Base-by-base conservation (phyloP, 2,113 vertebrate genomes). In the Rafetus swinhoei region DNA sequence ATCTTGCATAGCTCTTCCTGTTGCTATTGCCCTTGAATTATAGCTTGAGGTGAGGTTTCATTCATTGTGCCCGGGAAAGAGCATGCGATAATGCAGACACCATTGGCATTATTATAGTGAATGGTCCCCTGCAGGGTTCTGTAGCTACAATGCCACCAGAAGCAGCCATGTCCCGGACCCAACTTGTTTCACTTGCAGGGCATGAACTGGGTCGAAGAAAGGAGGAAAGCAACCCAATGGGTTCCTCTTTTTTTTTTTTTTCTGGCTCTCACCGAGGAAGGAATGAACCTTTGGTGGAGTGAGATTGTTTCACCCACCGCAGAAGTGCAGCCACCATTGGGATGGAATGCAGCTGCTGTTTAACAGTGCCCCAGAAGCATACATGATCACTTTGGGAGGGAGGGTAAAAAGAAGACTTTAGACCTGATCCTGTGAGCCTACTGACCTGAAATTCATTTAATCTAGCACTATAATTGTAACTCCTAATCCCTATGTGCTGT, bases 221-320 rank as follows among this genome's bases (percentile, higher is more conserved):
- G 72, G 39, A 25, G 21, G 39, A 25, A 3, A 45, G 16, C 9
- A 3, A 5, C 6, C 72, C 39, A 22, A 21, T 50, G 21, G 6
- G 45, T 25, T 22, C 19, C 1, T 22, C 72, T 76, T 21, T 14
- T 9, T 76, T 21, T 14, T 9, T 76, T 22, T 76, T 76, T 76
- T 76, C 39, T 69, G 32, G 15, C 65, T 69, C 65, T 69, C 65
- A n/a, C 62, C 74, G 60, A 4, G 54, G 77, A 35, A 79, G 50
- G 16, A 32, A 1, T 0, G 53, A 35, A 13, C 9, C 0, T 1
- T 45, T 25, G 12, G 56, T 21, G 15, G 6, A 69, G 0, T 1
- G 74, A 72, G 55, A 29, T 85, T 69, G 62, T 72, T 81, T 57
- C 74, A 79, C 35, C 22, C 6, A 6, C 39, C 39, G 55, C 90